These are phyloP conservation scores for Hydraecia micacea DNA, from an alignment of 2,888 invertebrate genomes.

Conservation along the genomic window DNA sequence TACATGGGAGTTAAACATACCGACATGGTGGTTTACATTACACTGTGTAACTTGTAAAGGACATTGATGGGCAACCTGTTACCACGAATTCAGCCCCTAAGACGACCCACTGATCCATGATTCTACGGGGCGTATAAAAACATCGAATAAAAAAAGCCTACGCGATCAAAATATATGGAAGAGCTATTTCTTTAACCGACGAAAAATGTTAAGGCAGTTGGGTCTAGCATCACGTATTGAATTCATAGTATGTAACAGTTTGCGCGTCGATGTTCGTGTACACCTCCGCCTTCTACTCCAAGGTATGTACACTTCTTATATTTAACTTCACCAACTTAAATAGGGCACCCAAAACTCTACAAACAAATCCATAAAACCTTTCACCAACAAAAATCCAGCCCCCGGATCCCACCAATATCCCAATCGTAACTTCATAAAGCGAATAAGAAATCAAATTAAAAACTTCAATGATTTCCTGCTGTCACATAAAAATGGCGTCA, in stretches of 20 bases:
- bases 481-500: constrained; percentile 53
- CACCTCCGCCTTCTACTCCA: background rate
- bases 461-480: constrained; percentile 64
- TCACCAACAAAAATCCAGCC: background rate
- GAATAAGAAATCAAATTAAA: constrained; percentile 65
- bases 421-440: constrained; percentile 59
- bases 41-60: too few species aligned
- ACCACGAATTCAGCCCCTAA: too few species aligned
- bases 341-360: background rate
- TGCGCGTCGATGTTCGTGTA: background rate
- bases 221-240: background rate
- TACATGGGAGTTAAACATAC: background rate
- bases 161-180: background rate
- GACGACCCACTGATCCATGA: too few species aligned
- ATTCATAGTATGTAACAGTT: background rate
- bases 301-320: background rate
- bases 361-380: constrained; percentile 15
- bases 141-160: too few species aligned
- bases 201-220: background rate
- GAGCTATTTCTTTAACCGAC: background rate
- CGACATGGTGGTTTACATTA: too few species aligned
- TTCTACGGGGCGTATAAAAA: too few species aligned
- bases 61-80: too few species aligned
- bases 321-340: background rate
- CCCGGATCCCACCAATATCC: constrained; percentile 32